phyloP scores from a whole-genome alignment of 1,140 invertebrate genomes.

The Drosophila takahashii region DNA sequence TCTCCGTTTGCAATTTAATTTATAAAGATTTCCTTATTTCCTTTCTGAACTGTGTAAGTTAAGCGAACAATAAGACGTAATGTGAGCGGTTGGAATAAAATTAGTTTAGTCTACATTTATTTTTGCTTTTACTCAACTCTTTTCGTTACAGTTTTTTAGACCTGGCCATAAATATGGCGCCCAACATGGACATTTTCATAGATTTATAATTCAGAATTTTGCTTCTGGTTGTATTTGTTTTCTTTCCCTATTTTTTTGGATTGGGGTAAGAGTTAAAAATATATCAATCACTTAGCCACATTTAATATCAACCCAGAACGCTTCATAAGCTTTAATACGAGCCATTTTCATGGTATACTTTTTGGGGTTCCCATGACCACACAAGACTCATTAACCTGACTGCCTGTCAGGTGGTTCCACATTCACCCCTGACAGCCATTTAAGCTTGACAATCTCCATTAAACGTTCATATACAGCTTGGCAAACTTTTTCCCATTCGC shows the following conservation, averaged over 20 bases:
- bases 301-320: not conserved
- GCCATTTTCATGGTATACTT: too few species aligned
- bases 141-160: too few species aligned
- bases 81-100: not conserved
- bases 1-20: slow-evolving; percentile 21
- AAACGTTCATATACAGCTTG: slow-evolving; percentile 22
- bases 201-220: not conserved
- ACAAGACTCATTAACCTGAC: slow-evolving; percentile 14
- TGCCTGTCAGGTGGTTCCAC: slow-evolving; percentile 10
- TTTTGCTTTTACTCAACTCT: not conserved
- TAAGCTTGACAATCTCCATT: slow-evolving; percentile 43
- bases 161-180: not conserved
- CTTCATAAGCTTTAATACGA: not conserved
- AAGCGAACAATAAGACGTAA: slow-evolving; percentile 6
- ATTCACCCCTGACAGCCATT: slow-evolving; percentile 28
- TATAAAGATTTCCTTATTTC: slow-evolving; percentile 21
- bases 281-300: not conserved
- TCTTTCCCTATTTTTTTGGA: too few species aligned
- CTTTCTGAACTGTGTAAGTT: not conserved
- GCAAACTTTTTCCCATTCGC: slow-evolving; percentile 41
- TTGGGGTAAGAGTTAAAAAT: not conserved
- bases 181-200: not conserved
- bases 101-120: not conserved
- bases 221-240: not conserved
- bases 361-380: not conserved